Percentiles rank a stretch among this genome's conserved stretches.
Evolutionary conservation across 2,888 invertebrate species (phyloP).

Genomic region (Atrina japonica): DNA sequence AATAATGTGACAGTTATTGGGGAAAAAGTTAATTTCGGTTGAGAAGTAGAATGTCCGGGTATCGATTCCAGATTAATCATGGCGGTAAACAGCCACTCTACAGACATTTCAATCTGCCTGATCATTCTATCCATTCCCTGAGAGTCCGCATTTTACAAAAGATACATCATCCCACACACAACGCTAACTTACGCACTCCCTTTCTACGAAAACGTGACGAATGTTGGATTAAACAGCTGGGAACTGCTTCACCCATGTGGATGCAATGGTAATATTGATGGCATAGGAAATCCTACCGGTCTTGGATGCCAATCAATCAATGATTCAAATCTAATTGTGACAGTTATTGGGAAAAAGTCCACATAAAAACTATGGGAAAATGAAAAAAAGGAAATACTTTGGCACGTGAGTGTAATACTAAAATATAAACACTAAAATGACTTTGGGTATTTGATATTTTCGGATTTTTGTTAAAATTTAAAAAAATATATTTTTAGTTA

Average conservation of each 20-base stretch:
- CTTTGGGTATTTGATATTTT: no score
- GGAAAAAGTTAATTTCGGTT: no score
- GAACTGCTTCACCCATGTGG: background rate
- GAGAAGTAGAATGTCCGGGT: no score
- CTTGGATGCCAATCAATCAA: background rate
- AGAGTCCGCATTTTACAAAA: conserved; percentile 6
- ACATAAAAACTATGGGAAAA: no score
- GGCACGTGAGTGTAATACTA: no score
- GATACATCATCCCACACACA: background rate
- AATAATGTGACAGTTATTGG: no score
- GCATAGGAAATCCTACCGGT: background rate
- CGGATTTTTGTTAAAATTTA: no score
- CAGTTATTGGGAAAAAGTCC: no score
- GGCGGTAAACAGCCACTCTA: background rate
- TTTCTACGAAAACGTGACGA: background rate
- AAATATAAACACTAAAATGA: no score
- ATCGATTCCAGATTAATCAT: no score
- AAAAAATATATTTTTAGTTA: no score
- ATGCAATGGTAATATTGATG: background rate
- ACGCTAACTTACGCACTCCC: background rate
- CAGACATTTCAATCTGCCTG: conserved; percentile 4
- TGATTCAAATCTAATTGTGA: background rate
- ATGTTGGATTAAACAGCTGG: background rate
- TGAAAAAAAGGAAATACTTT: no score
- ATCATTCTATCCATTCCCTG: background rate